Conservation (phyloP, 2,797 vertebrate genomes). For the Eleutherodactylus coqui region DNA sequence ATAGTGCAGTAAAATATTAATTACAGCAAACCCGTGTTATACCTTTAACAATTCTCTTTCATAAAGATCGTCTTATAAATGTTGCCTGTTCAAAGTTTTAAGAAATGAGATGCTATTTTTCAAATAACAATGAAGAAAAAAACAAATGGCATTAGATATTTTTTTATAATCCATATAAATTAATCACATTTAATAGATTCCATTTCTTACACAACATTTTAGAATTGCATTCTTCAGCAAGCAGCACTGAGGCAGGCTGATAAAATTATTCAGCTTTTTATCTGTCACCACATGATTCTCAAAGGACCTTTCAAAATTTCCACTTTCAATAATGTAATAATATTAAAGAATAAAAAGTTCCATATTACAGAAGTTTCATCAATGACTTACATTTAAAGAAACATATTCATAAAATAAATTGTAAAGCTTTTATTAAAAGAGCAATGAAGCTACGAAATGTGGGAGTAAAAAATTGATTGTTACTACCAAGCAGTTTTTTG, state of each 20-base stretch:
- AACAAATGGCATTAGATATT: background rate
- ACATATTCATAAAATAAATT: slow-evolving; percentile 10
- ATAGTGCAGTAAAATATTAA: background rate
- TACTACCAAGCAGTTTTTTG: background rate
- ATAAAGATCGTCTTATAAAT: background rate
- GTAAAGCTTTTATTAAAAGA: slow-evolving; percentile 4
- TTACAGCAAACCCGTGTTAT: background rate
- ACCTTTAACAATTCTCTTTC: background rate
- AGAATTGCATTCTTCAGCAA: slow-evolving; percentile 10
- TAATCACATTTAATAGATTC: background rate
- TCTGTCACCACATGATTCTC: background rate
- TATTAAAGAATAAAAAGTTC: background rate
- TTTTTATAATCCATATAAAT: slow-evolving; percentile 7
- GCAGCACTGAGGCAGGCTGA: slow-evolving; percentile 3
- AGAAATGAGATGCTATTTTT: background rate
- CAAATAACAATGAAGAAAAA: background rate
- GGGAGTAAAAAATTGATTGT: background rate
- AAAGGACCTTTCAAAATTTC: slow-evolving; percentile 5
- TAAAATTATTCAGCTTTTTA: slow-evolving; percentile 15
- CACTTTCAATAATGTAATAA: background rate
- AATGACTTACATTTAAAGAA: slow-evolving; percentile 29
- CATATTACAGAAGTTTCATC: slow-evolving; percentile 8
- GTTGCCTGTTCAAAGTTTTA: background rate
- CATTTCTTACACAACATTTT: background rate
- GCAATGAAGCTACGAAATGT: background rate